Evolutionary conservation across 2,888 invertebrate species (phyloP).

Genomic region (Athripsodes cinereus): DNA sequence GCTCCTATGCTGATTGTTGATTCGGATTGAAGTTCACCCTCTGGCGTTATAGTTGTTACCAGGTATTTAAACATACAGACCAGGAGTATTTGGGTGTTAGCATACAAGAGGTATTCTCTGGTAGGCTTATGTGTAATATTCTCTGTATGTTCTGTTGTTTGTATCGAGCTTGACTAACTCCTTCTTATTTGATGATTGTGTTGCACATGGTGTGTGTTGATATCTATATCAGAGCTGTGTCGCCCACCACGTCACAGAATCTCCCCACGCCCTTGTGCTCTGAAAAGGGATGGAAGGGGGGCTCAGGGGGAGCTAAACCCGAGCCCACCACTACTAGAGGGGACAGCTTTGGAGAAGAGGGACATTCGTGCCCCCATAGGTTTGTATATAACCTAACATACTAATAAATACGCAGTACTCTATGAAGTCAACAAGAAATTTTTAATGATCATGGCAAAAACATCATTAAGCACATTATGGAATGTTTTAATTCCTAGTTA

Average conservation of each 20-base stretch:
- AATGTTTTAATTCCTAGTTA: too few species aligned
- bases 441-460: too few species aligned
- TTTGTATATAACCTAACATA: conserved; percentile 9
- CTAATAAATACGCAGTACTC: too few species aligned
- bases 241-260: conserved; percentile 44
- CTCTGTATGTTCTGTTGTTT: not conserved
- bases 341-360: conserved; percentile 17
- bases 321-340: conserved; percentile 11
- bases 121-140: too few species aligned
- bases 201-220: not conserved
- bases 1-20: too few species aligned
- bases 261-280: conserved; percentile 29
- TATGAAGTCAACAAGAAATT: too few species aligned
- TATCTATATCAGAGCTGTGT: conserved; percentile 36
- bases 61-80: too few species aligned
- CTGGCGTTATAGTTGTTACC: too few species aligned
- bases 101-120: too few species aligned
- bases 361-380: conserved; percentile 18
- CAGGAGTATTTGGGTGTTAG: too few species aligned
- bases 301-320: not conserved
- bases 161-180: not conserved
- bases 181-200: not conserved
- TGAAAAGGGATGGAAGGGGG: conserved; percentile 18
- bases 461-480: too few species aligned
- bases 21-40: too few species aligned